These are phyloP conservation scores for Periphyllus acericola DNA, from an alignment of 2,888 invertebrate species.

Conservation along the genomic window DNA sequence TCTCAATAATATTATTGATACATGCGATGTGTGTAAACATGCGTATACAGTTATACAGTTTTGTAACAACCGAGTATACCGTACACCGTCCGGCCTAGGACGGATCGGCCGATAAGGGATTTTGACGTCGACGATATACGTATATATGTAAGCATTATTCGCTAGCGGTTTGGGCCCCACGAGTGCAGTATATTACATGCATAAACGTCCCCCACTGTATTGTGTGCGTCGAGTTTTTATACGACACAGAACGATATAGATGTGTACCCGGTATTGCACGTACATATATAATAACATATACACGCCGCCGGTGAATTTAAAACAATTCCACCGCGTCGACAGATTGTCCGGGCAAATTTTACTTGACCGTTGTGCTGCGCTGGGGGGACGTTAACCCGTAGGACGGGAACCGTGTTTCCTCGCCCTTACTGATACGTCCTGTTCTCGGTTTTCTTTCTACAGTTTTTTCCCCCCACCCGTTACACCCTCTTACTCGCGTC, in stretches of 20 bases:
- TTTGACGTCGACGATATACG: conserved; percentile 7
- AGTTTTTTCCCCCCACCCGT: neutral
- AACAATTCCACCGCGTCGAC: conserved; percentile 15
- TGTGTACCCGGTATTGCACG: neutral
- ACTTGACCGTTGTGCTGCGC: neutral
- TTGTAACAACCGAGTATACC: neutral
- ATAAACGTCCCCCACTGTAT: neutral
- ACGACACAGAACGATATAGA: neutral
- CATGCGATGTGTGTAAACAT: neutral
- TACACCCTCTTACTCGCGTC: neutral
- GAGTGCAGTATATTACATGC: neutral
- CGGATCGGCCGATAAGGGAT: conserved; percentile 39
- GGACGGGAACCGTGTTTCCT: neutral
- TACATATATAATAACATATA: neutral
- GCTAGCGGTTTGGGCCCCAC: neutral
- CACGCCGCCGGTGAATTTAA: neutral
- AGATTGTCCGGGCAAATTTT: neutral
- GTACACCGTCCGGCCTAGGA: conserved; percentile 3
- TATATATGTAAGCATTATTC: neutral
- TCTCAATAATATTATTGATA: conserved; percentile 11
- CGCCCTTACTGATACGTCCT: neutral
- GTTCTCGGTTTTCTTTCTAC: neutral
- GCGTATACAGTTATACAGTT: too few relatives aligned
- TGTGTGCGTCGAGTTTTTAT: neutral
- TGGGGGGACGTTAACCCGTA: neutral